phyloP scores from a whole-genome alignment of 2,888 invertebrate species.

The Drosophila austrosaltans region DNA sequence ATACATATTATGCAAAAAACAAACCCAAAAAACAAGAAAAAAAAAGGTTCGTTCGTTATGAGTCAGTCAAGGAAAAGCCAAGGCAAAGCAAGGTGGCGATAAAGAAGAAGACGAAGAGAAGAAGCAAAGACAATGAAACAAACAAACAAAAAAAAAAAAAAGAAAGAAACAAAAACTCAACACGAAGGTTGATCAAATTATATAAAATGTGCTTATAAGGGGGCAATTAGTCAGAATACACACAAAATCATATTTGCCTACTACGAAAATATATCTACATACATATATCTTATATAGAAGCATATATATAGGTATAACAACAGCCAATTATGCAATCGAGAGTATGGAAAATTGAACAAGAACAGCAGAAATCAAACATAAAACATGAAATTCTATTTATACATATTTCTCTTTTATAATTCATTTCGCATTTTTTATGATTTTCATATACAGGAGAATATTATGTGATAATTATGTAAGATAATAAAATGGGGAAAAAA shows the following conservation, averaged over 20 bases:
- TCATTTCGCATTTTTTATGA: constrained; percentile 5
- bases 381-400: constrained; percentile 13
- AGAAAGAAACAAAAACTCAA: constrained; percentile 6
- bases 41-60: constrained; percentile 49
- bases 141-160: not conserved
- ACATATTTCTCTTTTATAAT: not conserved
- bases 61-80: constrained; percentile 31
- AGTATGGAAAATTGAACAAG: constrained; percentile 5
- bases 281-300: not conserved
- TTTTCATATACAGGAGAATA: not conserved
- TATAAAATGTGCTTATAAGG: constrained; percentile 12
- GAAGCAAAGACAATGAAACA: constrained; percentile 8
- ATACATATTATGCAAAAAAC: constrained; percentile 18
- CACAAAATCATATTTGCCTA: not conserved
- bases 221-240: constrained; percentile 18
- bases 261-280: not conserved
- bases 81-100: constrained; percentile 1
- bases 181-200: constrained; percentile 12
- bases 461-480: constrained; percentile 13
- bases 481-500: not conserved
- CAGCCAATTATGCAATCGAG: constrained; percentile 60
- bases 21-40: constrained; percentile 18
- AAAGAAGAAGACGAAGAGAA: not conserved
- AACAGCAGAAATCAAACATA: constrained; percentile 40
- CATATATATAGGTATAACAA: constrained; percentile 38